Evolutionary conservation across 2,888 invertebrate species (phyloP), one percentile per base, ranked within the genome.

Genomic region (Atethmia centrago): DNA sequence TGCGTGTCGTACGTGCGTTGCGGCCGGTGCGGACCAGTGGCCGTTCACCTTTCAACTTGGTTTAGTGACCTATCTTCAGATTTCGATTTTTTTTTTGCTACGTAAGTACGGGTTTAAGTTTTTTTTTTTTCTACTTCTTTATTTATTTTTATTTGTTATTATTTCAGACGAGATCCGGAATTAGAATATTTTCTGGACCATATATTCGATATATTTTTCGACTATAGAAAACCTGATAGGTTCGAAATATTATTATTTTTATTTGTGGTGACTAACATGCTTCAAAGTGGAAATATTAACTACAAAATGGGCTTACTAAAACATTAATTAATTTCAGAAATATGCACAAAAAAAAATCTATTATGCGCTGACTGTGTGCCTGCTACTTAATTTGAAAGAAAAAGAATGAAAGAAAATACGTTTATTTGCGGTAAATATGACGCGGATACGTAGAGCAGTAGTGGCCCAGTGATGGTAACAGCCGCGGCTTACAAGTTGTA

Each of bases 201-300:
- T 90, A 97, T 98, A 89, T 98, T 97, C 96, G 97, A 98, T 91
- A 97, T 98, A 90, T 98, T 97, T 94, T 97, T 97, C 90, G 97
- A 98, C 90, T 97, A 96, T 92, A 93, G 90, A 87, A 90, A 90
- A 76, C 56, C 76, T 28, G 87, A 89, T 80, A 71, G 72, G 71
- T 70, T 77, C 8, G 79, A 66, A 4, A 31, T 55, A 28, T 59
- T 65, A 51, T 36, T 45, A 14, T 9, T 61, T 40, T 69, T 56
- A 19, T 47, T 25, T 63, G 49, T 73, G 36, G 42, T 75, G 19
- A 67, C 55, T 81, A 61, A 67, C 31, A 42, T 49, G 28, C 21
- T 45, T 28, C 28, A 45, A 42, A 62, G 3, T 42, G 7, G 3
- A 19, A 28, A 45, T 21, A 62, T 45, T 62, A 28, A 21, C 12